phyloP scores from a whole-genome alignment of 2,888 invertebrate species.

The Chrysina gloriosa region DNA sequence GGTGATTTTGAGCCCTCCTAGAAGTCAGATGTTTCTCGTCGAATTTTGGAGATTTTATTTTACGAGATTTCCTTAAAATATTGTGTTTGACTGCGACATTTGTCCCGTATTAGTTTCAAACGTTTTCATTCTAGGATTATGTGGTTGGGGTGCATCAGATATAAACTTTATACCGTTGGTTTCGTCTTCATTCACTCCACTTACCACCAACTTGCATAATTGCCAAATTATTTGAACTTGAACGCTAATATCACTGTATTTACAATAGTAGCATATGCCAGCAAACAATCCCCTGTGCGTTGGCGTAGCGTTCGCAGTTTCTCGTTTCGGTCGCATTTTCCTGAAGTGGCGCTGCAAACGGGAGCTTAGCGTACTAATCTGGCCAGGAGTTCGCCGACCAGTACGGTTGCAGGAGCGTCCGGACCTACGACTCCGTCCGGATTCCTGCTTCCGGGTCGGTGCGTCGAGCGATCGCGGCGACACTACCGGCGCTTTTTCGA shows the following conservation, averaged over 20 bases:
- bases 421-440: conserved; percentile 47
- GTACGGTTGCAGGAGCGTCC: conserved; percentile 54
- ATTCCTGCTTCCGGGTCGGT: conserved; percentile 29
- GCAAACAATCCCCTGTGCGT: not conserved
- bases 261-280: not conserved
- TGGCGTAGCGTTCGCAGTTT: conserved; percentile 1
- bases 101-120: no score
- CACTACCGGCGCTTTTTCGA: conserved; percentile 24
- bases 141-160: no score
- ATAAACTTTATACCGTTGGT: no score
- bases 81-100: no score
- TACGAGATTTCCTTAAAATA: no score
- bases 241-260: not conserved
- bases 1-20: no score
- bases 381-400: conserved; percentile 49
- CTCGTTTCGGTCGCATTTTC: conserved; percentile 29
- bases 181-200: no score
- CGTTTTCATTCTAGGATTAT: no score
- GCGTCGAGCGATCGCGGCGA: conserved; percentile 22
- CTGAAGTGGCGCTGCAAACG: conserved; percentile 47
- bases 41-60: no score
- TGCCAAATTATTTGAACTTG: not conserved
- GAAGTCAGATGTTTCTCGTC: no score
- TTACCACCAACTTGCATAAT: no score
- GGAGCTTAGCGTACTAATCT: conserved; percentile 45